These are phyloP conservation scores for Lochmaea capreae DNA, from an alignment of 2,888 invertebrate species.

Conservation along the genomic window DNA sequence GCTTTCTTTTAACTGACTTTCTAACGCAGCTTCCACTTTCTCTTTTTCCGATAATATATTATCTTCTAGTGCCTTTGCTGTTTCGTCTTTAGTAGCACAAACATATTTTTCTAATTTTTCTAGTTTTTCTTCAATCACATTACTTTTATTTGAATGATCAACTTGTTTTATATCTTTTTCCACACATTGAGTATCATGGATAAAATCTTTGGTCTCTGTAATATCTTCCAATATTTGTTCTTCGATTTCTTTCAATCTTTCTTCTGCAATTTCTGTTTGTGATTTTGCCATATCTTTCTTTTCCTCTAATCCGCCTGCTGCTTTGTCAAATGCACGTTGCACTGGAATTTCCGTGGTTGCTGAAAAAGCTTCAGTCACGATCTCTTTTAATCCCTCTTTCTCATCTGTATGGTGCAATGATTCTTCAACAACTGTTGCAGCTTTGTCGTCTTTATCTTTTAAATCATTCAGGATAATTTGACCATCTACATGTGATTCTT, in stretches of 20 bases:
- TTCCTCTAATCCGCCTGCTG: neutral
- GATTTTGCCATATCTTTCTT: neutral
- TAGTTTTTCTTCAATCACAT: neutral
- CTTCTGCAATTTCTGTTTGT: neutral
- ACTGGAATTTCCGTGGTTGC: neutral
- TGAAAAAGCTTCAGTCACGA: neutral
- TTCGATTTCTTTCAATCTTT: neutral
- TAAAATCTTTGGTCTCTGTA: neutral
- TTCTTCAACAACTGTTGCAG: too few species aligned
- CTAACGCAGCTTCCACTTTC: neutral
- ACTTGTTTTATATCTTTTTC: neutral
- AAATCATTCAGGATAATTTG: neutral
- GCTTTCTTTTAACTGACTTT: slow-evolving; percentile 1
- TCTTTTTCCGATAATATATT: neutral
- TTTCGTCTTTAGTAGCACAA: neutral
- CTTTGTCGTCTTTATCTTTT: neutral
- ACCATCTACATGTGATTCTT: neutral
- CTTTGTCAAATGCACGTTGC: neutral
- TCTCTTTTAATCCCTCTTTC: neutral
- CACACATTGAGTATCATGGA: neutral
- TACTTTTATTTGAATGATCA: neutral
- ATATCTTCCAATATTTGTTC: neutral
- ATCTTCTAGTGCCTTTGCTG: neutral
- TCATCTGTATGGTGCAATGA: neutral
- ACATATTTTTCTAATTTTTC: too few species aligned